These are phyloP conservation scores for Augochlorella aurata DNA, from an alignment of 2,888 invertebrate species.

Conservation along the genomic window DNA sequence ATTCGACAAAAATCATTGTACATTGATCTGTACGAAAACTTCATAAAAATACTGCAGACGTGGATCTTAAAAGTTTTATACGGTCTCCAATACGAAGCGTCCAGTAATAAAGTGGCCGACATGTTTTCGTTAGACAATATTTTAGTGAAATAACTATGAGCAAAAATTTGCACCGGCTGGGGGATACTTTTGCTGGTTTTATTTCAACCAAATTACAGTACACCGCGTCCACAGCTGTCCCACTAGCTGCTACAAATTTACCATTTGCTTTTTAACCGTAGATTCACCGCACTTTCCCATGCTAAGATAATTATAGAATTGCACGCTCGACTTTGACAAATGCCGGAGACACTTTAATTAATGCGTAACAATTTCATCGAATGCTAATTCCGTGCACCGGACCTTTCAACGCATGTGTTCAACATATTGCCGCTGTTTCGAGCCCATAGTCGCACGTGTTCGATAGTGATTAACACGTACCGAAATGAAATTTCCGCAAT, in stretches of 20 bases:
- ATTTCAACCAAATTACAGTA: slow-evolving; percentile 12
- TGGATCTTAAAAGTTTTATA: no score
- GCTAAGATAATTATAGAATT: slow-evolving; percentile 44
- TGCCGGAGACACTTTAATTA: slow-evolving; percentile 39
- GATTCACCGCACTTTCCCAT: neutral
- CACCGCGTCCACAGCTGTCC: slow-evolving; percentile 11
- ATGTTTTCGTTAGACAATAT: neutral
- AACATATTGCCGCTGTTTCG: slow-evolving; percentile 23
- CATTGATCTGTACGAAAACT: no score
- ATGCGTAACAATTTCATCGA: slow-evolving; percentile 42
- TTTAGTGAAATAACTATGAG: no score
- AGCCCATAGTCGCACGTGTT: slow-evolving; percentile 36
- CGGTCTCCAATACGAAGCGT: neutral
- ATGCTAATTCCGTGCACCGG: slow-evolving; percentile 37
- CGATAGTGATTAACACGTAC: slow-evolving; percentile 34
- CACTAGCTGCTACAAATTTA: slow-evolving; percentile 9
- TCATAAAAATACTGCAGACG: no score
- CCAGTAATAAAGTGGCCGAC: neutral
- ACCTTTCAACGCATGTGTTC: slow-evolving; percentile 18
- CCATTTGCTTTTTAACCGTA: slow-evolving; percentile 23
- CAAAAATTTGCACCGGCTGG: neutral
- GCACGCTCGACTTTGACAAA: slow-evolving; percentile 36
- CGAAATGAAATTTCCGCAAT: slow-evolving; percentile 39
- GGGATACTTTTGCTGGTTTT: slow-evolving; percentile 27
- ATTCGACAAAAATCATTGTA: no score